Percentiles rank a stretch among this genome's conserved stretches.
These are phyloP conservation scores for Trachelus stipa DNA, from an alignment of 2,888 invertebrate species.

Conservation along the genomic window DNA sequence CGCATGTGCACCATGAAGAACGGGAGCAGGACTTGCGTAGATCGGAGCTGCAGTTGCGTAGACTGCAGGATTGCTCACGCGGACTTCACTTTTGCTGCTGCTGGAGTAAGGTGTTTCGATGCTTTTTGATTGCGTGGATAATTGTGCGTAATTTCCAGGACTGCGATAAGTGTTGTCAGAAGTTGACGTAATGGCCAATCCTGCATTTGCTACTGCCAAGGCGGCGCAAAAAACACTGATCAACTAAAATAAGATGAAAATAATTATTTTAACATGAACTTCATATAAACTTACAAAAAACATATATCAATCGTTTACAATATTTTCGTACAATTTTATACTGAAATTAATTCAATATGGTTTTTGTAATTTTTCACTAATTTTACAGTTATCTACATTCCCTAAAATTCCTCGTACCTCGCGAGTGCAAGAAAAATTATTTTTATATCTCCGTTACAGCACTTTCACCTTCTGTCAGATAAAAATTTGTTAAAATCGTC, in stretches of 20 bases:
- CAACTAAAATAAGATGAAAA: not conserved
- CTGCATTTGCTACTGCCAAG: conserved; percentile 19
- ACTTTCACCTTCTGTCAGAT: too few relatives aligned
- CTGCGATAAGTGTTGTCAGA: conserved; percentile 23
- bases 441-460: not conserved
- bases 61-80: conserved; percentile 21
- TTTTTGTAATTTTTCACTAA: too few relatives aligned
- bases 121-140: conserved; percentile 21
- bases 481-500: too few relatives aligned
- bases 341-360: too few relatives aligned
- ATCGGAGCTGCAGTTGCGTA: conserved; percentile 29
- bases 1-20: conserved; percentile 23
- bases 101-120: conserved; percentile 22
- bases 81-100: conserved; percentile 19
- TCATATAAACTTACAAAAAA: not conserved
- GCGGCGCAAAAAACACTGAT: conserved; percentile 6
- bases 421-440: not conserved
- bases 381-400: too few relatives aligned
- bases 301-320: not conserved
- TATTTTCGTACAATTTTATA: not conserved
- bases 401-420: too few relatives aligned
- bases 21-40: conserved; percentile 25
- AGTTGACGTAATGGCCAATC: conserved; percentile 18
- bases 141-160: conserved; percentile 18
- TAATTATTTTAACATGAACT: not conserved